Percentiles rank a stretch among this genome's conserved stretches.
These are phyloP conservation scores for Ia io DNA, from an alignment of 2,113 vertebrate species.

Conservation along the genomic window DNA sequence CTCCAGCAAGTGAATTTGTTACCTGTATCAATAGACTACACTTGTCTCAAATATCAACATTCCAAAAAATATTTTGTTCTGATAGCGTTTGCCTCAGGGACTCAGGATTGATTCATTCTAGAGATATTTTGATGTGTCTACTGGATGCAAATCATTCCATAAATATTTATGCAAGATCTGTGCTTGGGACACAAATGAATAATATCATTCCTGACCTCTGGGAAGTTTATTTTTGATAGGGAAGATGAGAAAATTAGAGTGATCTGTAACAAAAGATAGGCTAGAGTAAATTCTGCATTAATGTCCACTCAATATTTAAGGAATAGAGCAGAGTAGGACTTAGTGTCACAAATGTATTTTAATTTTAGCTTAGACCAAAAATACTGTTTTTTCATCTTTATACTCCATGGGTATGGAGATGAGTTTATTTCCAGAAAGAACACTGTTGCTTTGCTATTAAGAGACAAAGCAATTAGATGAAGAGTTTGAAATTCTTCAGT, in stretches of 20 bases:
- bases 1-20: conserved; percentile 37
- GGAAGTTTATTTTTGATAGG: conserved; percentile 62
- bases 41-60: conserved; percentile 63
- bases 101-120: conserved; percentile 56
- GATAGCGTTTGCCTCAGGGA: conserved; percentile 7
- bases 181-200: conserved; percentile 64
- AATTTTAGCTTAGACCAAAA: conserved; percentile 56
- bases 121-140: conserved; percentile 50
- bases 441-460: conserved; percentile 47
- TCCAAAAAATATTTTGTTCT: conserved; percentile 49
- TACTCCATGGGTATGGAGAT: background rate
- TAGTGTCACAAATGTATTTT: conserved; percentile 58
- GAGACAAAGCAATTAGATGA: conserved; percentile 53
- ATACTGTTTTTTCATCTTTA: background rate
- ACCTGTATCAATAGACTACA: conserved; percentile 43
- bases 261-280: conserved; percentile 50
- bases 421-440: conserved; percentile 60
- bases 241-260: conserved; percentile 57
- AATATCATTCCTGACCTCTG: conserved; percentile 59
- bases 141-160: conserved; percentile 58
- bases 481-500: conserved; percentile 52
- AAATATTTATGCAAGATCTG: conserved; percentile 70
- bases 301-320: conserved; percentile 63
- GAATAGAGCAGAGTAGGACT: conserved; percentile 34
- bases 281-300: conserved; percentile 37